Percentiles rank a stretch among this genome's conserved stretches.
Evolutionary conservation across 1,140 invertebrate species (phyloP).

Genomic region (Drosophila parvula): DNA sequence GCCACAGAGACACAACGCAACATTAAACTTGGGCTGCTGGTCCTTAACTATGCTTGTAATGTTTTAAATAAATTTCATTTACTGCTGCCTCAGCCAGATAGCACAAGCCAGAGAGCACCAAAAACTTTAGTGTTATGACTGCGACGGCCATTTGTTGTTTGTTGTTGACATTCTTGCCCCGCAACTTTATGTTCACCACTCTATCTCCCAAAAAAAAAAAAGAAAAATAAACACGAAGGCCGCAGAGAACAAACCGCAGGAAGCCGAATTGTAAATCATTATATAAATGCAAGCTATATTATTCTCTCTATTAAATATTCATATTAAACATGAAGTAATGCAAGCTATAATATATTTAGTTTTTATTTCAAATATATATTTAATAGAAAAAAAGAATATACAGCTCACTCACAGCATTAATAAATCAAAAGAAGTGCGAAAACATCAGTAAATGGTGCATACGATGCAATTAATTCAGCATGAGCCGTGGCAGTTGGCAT

Average conservation of each 20-base stretch:
- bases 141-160: conserved; percentile 27
- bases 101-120: conserved; percentile 4
- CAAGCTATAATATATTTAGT: neutral
- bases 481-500: conserved; percentile 7
- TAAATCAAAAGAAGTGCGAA: conserved; percentile 21
- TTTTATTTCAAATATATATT: neutral
- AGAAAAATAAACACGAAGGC: neutral
- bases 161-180: conserved; percentile 28
- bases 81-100: conserved; percentile 30
- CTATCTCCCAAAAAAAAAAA: conserved; percentile 11
- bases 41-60: conserved; percentile 10
- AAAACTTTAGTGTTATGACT: conserved; percentile 43
- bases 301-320: conserved; percentile 5
- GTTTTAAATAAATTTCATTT: conserved; percentile 41
- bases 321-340: neutral
- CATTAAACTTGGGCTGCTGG: conserved; percentile 4
- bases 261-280: conserved; percentile 6
- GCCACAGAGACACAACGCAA: neutral
- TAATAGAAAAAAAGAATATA: neutral
- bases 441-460: conserved; percentile 23
- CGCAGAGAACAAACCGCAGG: conserved; percentile 1
- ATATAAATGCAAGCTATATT: neutral
- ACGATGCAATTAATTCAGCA: conserved; percentile 44
- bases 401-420: conserved; percentile 2
- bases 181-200: conserved; percentile 22